phyloP scores from a whole-genome alignment of 1,140 invertebrate genomes.

The Medauroidea extradentata region DNA sequence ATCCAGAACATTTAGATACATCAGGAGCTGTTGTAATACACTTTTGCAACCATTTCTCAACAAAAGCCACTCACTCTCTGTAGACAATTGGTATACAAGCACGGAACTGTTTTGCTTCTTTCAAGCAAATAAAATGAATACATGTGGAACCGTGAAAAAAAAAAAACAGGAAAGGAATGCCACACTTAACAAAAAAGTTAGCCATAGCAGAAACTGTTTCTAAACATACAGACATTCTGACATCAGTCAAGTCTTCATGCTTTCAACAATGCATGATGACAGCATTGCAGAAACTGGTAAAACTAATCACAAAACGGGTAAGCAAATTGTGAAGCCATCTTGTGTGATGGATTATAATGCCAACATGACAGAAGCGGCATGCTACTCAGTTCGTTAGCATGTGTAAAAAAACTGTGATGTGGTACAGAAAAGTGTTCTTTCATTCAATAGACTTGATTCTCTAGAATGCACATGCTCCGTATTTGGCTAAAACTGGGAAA shows the following conservation, averaged over 20 bases:
- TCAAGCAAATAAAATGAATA: constrained; percentile 9
- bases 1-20: constrained; percentile 12
- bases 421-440: constrained; percentile 18
- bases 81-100: constrained; percentile 20
- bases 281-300: background rate
- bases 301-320: background rate
- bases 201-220: constrained; percentile 2
- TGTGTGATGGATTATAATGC: constrained; percentile 17
- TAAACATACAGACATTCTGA: background rate
- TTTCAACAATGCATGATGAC: background rate
- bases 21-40: constrained; percentile 28
- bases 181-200: constrained; percentile 5
- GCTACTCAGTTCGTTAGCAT: constrained; percentile 9
- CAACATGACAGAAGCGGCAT: constrained; percentile 16
- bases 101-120: constrained; percentile 8
- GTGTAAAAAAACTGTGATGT: constrained; percentile 15
- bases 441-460: constrained; percentile 17
- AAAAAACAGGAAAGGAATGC: constrained; percentile 11
- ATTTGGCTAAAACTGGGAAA: background rate
- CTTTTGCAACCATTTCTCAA: constrained; percentile 24
- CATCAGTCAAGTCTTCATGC: background rate
- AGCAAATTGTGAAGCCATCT: background rate
- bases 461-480: constrained; percentile 6
- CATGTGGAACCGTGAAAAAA: constrained; percentile 14
- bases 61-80: constrained; percentile 10